Evolutionary conservation across 2,113 vertebrate species (phyloP), one percentile per base, ranked within the genome.

Genomic region (Chloebia gouldiae): DNA sequence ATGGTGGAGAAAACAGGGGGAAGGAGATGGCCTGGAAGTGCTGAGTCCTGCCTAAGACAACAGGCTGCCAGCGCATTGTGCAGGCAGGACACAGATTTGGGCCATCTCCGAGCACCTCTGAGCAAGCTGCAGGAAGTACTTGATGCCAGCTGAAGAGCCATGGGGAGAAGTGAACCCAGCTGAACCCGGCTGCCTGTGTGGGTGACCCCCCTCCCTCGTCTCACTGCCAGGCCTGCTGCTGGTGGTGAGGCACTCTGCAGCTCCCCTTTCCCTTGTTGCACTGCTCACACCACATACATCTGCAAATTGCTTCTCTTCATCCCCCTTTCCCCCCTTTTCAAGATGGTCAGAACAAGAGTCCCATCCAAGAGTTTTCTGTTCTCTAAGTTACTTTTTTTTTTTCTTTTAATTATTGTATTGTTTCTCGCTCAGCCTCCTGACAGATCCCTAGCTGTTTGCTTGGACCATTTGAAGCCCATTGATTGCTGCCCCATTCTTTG

Each of bases 191-290:
- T 71, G 65, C 75, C 39, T 0, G 0, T 9, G 35, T 37, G 79
- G 22, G 56, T 42, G 53, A 81, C 10, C 10, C 2, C 18, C 10
- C 39, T 79, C 0, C 0, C 42, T 49, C 6, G 0, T 31, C 35
- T 54, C 44, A 2, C 15, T 37, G 69, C 23, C 66, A 27, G 69
- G 2, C 0, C 53, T 85, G 68, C 53, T 91, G 5, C 5, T 10
- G 16, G 10, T 15, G 25, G 3, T 4, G 64, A 33, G n/a, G 65
- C 24, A 68, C 56, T 53, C 73, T 45, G 39, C 65, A 75, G 68
- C 27, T 61, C 27, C 25, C 60, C 54, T 35, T 47, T 39, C 31
- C 53, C 20, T 39, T 3, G 2, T 3, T 23, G 45, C 50, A 9
- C 59, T 71, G 37, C 57, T 42, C 37, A 12, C 13, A 31, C 25